Evolutionary conservation across 2,113 vertebrate species (phyloP).

Genomic region (Empidonax alnorum): DNA sequence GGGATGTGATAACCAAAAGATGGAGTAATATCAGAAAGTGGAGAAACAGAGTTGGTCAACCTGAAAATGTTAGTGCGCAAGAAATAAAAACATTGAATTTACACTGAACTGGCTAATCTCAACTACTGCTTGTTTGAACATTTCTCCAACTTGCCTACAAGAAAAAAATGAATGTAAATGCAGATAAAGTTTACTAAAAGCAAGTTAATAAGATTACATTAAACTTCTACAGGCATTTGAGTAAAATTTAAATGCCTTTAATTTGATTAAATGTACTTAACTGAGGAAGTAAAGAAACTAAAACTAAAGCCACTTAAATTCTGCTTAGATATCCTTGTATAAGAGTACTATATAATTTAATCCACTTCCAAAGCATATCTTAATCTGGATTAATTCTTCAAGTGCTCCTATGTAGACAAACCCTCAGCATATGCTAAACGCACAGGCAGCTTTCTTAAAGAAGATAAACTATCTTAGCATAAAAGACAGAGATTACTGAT

Average conservation of each 20-base stretch:
- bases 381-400: conserved; percentile 16
- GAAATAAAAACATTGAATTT: background rate
- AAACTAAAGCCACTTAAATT: conserved; percentile 40
- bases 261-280: conserved; percentile 30
- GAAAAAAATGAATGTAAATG: background rate
- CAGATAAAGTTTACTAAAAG: background rate
- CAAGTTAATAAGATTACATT: background rate
- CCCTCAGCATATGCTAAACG: background rate
- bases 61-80: background rate
- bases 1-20: background rate
- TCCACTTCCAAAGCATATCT: conserved; percentile 8
- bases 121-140: background rate
- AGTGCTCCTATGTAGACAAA: background rate
- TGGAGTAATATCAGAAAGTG: background rate
- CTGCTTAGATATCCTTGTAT: background rate
- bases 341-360: background rate
- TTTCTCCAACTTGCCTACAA: background rate
- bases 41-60: background rate
- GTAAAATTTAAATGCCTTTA: background rate
- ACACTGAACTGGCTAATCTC: background rate
- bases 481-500: background rate
- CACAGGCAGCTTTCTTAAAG: background rate
- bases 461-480: background rate
- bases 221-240: background rate
- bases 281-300: background rate